Evolutionary conservation across 37 sponge, comb jelly and placozoan species (phyloP).

Genomic region (Geodia barretti): DNA sequence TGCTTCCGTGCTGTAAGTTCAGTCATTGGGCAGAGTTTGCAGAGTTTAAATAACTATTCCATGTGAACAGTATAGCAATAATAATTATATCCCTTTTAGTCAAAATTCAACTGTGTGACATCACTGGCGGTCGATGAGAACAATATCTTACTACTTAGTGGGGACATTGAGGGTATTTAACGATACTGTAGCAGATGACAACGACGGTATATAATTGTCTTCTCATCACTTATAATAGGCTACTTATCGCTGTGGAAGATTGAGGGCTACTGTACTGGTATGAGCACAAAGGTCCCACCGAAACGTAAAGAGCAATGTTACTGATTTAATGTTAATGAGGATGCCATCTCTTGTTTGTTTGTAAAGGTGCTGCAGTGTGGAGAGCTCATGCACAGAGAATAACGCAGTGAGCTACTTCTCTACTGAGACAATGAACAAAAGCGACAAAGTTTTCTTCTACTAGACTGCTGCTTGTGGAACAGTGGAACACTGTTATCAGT

Average conservation of each 20-base stretch:
- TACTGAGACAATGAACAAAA: not conserved
- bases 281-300: conserved; percentile 3
- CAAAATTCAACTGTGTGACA: conserved; percentile 20
- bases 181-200: conserved; percentile 24
- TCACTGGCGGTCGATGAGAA: conserved; percentile 26
- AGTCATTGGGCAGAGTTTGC: not conserved
- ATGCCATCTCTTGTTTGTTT: conserved; percentile 4
- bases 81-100: conserved; percentile 11
- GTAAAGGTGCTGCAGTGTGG: conserved; percentile 38
- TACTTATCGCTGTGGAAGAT: conserved; percentile 38
- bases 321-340: not conserved
- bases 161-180: conserved; percentile 48
- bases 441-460: no score
- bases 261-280: conserved; percentile 30
- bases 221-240: not conserved
- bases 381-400: conserved; percentile 56
- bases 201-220: not conserved
- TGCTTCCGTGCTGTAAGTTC: conserved; percentile 57
- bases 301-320: conserved; percentile 15
- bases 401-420: conserved; percentile 5
- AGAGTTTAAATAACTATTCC: conserved; percentile 86
- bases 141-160: conserved; percentile 32
- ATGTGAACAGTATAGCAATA: conserved; percentile 37
- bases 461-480: conserved; percentile 58
- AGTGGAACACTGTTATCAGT: conserved; percentile 30